Conservation (phyloP, 2,888 invertebrate genomes). For the Rotaria socialis region DNA sequence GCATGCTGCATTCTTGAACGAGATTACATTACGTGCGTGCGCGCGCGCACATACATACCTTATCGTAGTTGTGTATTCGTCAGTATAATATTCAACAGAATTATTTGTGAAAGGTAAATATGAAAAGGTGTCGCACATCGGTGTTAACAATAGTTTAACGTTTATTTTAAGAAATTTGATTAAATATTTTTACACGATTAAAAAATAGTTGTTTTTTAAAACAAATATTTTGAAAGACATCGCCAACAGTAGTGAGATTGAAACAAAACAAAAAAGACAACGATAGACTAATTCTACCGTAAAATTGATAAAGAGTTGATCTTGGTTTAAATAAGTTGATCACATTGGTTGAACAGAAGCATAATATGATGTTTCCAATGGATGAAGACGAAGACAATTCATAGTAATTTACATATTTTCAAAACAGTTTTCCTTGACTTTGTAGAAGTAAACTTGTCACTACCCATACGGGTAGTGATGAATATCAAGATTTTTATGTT, state of each 20-base stretch:
- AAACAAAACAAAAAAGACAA: not conserved
- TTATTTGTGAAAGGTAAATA: not conserved
- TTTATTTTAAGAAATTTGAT: not conserved
- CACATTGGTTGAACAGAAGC: not conserved
- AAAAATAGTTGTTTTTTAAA: no score
- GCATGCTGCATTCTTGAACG: no score
- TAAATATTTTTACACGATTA: not conserved
- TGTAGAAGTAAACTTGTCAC: not conserved
- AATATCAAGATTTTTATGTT: not conserved
- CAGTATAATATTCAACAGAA: not conserved
- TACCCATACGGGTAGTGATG: not conserved
- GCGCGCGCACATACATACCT: no score
- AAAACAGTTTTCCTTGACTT: not conserved
- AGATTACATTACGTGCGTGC: no score
- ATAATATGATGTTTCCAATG: no score
- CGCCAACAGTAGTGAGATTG: not conserved
- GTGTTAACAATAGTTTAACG: not conserved
- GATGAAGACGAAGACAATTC: no score
- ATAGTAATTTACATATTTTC: no score
- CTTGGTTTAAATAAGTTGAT: not conserved
- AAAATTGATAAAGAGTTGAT: not conserved
- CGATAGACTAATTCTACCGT: no score
- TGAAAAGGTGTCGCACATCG: not conserved
- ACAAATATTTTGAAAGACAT: conserved; percentile 13
- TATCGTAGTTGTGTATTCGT: not conserved